Evolutionary conservation across 2,797 vertebrate species (phyloP), one percentile per base, ranked within the genome.

Genomic region (Distichodus sexfasciatus): DNA sequence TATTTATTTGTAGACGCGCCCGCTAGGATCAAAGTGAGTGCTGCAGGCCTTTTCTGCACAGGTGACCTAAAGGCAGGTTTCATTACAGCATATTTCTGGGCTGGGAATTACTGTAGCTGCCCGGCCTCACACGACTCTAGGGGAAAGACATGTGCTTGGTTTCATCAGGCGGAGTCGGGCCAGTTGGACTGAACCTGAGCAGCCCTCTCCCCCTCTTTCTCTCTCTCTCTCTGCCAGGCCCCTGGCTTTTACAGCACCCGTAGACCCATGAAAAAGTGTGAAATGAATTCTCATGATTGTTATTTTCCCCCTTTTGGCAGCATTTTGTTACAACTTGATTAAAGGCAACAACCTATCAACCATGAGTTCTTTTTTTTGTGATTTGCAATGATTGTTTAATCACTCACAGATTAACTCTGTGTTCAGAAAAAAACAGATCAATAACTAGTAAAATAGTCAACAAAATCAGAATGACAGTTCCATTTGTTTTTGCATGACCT

Each of bases 1-100:
- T n/a, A n/a, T 80, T 84, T 79, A 78, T 85, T 84, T 79, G 80
- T 28, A 41, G 71, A 53, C 35, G 1, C 58, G 41, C 40, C 65
- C 17, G 55, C 15, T 71, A 11, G 69, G 84, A 88, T 89, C 82
- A 87, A 89, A 88, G 86, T 1, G 33, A 71, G 62, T 6, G 85
- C 85, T 70, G 24, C 69, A 50, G 72, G 85, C 82, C 36, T 74
- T 57, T 72, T 62, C 72, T 73, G 67, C 76, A 76, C 86, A 90
- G 88, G 86, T 86, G 87, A 88, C 76, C 76, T 71, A 68, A 87
- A 87, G 81, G 74, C 81, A 80, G 79, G 80, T 84, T 87, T 88
- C 80, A 86, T 85, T 84, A 83, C 72, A 68, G 71, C 72, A 81
- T 85, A 80, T 81, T 76, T 66, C 58, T 53, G 55, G 66, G 57